Evolutionary conservation across 2,113 vertebrate species (phyloP), one percentile per base, ranked within the genome.

Genomic region (Rhinogobius similis): DNA sequence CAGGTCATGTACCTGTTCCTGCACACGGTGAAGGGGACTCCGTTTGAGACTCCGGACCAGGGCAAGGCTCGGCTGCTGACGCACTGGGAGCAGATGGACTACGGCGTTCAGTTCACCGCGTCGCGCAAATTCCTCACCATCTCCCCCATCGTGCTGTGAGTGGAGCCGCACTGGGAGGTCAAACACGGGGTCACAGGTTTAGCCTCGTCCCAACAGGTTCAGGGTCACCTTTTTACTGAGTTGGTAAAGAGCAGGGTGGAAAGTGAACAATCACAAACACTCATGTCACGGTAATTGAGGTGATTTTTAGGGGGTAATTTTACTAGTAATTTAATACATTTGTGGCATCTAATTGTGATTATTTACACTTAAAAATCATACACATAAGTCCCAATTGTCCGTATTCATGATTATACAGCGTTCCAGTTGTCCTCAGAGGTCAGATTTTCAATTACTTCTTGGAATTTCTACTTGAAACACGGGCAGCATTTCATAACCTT

Each of bases 41-140:
- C 97, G 0, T 98, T 97, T 61, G 96, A 98, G 87, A 97, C 97
- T 0, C 96, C 96, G 0, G 96, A 97, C 83, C 97, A 98, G 83
- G 97, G 97, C 68, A 96, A 94, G 88, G 95, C 94, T 61, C 94
- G 96, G 2, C 92, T 98, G 23, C 93, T 98, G 59, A 97, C 96
- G 5, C 95, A 97, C 81, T 98, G 97, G 97, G 96, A 98, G 82
- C 96, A 98, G 88, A 98, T 97, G 82, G 97, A 97, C 91, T 94
- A 97, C 0, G 95, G 97, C 0, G 84, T 95, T 13, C 97, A 98
- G 76, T 97, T 96, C 88, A 98, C 97, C 0, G 93, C 97, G 0
- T 96, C 97, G 0, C 93, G 96, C 71, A 98, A 97, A 83, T 98
- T 98, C 91, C 95, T 98, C 79, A 97, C 94, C 75, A 94, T 97